These are phyloP conservation scores for Porites lobata DNA, from an alignment of 92 coral and sea anemone species.

Conservation along the genomic window DNA sequence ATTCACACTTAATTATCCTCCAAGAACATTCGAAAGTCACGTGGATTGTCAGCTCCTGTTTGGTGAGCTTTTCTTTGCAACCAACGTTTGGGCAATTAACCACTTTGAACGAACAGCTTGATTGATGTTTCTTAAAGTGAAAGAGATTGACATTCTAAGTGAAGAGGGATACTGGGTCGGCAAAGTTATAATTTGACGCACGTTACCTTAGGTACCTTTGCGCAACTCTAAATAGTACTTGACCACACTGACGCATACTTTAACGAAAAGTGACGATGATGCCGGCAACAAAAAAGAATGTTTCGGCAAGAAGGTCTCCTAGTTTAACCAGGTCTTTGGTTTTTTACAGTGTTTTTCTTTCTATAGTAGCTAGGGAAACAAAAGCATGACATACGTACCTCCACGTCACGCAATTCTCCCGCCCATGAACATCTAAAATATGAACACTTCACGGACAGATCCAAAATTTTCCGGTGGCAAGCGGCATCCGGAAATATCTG, in stretches of 20 bases:
- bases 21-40: slow-evolving; percentile 61
- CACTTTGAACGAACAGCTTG: slow-evolving; percentile 54
- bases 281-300: no score
- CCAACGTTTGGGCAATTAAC: slow-evolving; percentile 67
- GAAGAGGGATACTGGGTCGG: no score
- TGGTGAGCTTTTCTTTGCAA: slow-evolving; percentile 58
- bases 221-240: no score
- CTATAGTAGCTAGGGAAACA: no score
- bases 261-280: no score
- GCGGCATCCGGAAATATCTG: slow-evolving; percentile 73
- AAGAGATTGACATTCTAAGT: background rate
- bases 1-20: slow-evolving; percentile 62
- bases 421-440: slow-evolving; percentile 78
- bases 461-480: slow-evolving; percentile 64
- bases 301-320: no score
- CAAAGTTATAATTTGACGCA: background rate
- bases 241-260: no score
- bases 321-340: no score
- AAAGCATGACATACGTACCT: slow-evolving; percentile 46
- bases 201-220: no score
- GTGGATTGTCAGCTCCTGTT: slow-evolving; percentile 61
- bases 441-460: slow-evolving; percentile 58
- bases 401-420: slow-evolving; percentile 67
- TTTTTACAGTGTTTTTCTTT: no score
- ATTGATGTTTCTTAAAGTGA: slow-evolving; percentile 56